Conservation (phyloP, 2,888 invertebrate genomes). For the Sminthurides aquaticus region DNA sequence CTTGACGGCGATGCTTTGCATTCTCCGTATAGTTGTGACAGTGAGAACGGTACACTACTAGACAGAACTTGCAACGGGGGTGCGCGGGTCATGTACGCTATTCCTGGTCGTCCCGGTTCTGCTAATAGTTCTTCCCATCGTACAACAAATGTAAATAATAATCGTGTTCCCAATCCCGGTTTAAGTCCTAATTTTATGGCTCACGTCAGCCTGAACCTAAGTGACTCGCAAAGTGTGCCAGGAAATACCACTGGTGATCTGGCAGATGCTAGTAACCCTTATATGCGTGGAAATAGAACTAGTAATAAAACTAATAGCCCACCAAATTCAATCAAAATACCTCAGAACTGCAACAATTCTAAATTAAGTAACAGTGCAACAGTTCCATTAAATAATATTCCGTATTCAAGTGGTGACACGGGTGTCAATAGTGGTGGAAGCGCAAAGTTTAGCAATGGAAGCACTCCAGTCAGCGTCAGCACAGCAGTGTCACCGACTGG, state of each 20-base stretch:
- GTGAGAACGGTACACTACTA: constrained; percentile 20
- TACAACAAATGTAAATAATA: constrained; percentile 12
- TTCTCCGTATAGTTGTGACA: constrained; percentile 11
- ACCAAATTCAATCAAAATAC: background rate
- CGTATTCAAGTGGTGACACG: background rate
- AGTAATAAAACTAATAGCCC: background rate
- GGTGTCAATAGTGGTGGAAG: background rate
- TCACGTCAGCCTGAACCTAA: background rate
- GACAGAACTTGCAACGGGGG: constrained; percentile 17
- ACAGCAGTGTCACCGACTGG: background rate
- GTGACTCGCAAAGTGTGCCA: background rate
- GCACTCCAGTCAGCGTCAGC: background rate
- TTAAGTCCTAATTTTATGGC: background rate
- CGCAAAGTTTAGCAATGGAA: background rate
- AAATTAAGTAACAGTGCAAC: background rate
- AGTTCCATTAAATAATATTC: background rate
- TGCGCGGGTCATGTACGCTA: constrained; percentile 8
- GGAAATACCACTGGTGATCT: background rate
- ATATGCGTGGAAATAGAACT: background rate
- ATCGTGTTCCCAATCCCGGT: background rate
- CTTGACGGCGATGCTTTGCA: constrained; percentile 27
- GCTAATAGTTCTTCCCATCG: too few species aligned
- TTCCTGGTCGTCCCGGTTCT: constrained; percentile 2
- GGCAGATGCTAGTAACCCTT: background rate
- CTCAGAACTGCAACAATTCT: background rate